Base-by-base conservation (phyloP, 2,888 invertebrate genomes). In the Scaeva pyrastri region DNA sequence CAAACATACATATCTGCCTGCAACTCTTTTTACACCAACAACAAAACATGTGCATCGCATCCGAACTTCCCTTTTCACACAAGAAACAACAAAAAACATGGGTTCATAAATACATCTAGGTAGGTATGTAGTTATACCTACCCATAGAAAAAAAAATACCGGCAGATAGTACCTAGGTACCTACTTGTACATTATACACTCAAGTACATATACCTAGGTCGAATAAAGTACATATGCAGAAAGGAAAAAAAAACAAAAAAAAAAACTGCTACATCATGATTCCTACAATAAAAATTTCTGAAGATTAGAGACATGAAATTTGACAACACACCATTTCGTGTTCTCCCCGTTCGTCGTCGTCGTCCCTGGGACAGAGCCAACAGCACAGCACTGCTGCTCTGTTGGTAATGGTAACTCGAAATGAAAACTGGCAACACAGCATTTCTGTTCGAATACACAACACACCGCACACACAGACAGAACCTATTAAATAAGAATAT, bases 341-440 rank as follows among this genome's bases (percentile, higher is more conserved):
- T 21, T 70, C 55, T 70, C 55, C 39, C 39, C 23, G n/a, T n/a
- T n/a, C n/a, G n/a, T n/a, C n/a, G n/a, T n/a, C n/a, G n/a, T n/a
- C 45, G n/a, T 21, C 52, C 23, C 45, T 43, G 43, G 12, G 43
- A 19, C 48, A 36, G 41, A 7, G n/a, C n/a, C n/a, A n/a, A 31
- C 31, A 4, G 31, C 8, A 4, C 2, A 31, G 6, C 19, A 2
- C 36, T 60, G 60, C 60, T 41, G n/a, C n/a, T n/a, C n/a, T n/a
- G n/a, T n/a, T n/a, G n/a, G n/a, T n/a, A n/a, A n/a, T n/a, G 21
- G 19, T 58, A 36, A 16, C 3, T 11, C 2, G 6, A 7, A 8
- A 39, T 11, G 12, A 48, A 71, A 68, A 64, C 58, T 76, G 81
- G 76, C 85, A 85, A 85, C 85, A 56, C 56, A 72, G 76, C 85